phyloP scores from a whole-genome alignment of 2,888 invertebrate genomes.

The Pherbina coryleti region DNA sequence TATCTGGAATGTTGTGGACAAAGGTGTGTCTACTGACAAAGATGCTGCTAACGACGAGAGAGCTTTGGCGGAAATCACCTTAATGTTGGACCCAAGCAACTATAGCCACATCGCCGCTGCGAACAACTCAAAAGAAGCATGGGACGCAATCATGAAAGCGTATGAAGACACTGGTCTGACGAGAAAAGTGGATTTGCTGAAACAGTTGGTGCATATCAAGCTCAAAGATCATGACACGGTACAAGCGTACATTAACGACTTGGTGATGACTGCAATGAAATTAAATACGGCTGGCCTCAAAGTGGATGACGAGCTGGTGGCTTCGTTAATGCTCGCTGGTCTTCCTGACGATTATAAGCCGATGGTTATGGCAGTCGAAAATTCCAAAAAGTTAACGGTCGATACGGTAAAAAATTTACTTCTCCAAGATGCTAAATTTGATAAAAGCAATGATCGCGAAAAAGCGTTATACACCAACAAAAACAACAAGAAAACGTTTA shows the following conservation, averaged over 20 bases:
- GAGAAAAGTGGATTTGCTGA: no score
- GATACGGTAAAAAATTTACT: not conserved
- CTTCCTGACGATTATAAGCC: slow-evolving; percentile 32
- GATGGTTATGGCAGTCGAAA: slow-evolving; percentile 39
- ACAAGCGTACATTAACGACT: not conserved
- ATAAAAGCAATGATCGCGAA: no score
- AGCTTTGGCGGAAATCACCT: not conserved
- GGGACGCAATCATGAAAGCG: not conserved
- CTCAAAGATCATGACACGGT: no score
- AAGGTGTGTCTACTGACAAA: not conserved
- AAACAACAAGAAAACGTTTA: not conserved
- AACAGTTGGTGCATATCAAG: not conserved
- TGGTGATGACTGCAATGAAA: not conserved
- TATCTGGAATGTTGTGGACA: not conserved
- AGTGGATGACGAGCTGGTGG: slow-evolving; percentile 10
- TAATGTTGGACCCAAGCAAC: not conserved
- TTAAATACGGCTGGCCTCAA: not conserved
- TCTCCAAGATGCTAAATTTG: not conserved
- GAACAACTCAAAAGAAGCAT: not conserved
- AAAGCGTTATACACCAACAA: not conserved
- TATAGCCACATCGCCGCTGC: not conserved
- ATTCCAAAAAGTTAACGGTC: slow-evolving; percentile 26
- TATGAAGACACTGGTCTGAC: not conserved
- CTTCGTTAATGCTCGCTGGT: slow-evolving; percentile 33
- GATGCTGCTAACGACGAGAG: not conserved